Percentiles rank a stretch among this genome's conserved stretches.
Conservation (phyloP, 2,888 invertebrate genomes). For the Spatulosminthurus flaviceps region DNA sequence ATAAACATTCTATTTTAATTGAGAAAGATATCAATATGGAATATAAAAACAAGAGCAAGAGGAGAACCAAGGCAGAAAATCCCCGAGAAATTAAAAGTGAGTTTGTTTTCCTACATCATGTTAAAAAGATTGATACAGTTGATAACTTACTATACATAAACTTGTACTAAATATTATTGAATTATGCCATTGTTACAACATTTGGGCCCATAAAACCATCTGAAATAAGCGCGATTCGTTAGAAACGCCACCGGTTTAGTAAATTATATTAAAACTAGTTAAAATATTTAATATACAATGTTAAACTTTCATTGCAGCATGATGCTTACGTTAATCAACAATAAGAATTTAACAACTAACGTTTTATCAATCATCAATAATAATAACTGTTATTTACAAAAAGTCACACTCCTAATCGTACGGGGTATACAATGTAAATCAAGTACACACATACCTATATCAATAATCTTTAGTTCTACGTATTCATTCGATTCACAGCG, state of each 20-base stretch:
- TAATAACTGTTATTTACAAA: background rate
- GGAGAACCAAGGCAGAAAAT: background rate
- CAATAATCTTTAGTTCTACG: background rate
- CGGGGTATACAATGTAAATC: background rate
- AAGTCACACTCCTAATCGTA: background rate
- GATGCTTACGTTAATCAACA: background rate
- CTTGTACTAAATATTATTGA: conserved; percentile 9
- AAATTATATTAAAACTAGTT: conserved; percentile 4
- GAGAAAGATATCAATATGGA: background rate
- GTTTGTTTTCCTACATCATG: background rate
- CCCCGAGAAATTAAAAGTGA: conserved; percentile 10
- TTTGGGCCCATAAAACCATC: conserved; percentile 39
- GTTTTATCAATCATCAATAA: background rate
- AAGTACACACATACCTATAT: background rate
- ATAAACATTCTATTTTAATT: no score
- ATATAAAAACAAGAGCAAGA: background rate
- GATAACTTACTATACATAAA: background rate
- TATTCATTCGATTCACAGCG: conserved; percentile 7
- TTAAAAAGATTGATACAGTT: background rate
- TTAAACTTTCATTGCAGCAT: background rate
- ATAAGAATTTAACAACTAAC: background rate
- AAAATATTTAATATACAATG: background rate
- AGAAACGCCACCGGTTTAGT: background rate
- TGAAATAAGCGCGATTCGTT: conserved; percentile 15
- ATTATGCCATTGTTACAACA: conserved; percentile 4